Evolutionary conservation across 2,888 invertebrate genomes (phyloP), one percentile per base, ranked within the genome.

Genomic region (Teleogryllus oceanicus): DNA sequence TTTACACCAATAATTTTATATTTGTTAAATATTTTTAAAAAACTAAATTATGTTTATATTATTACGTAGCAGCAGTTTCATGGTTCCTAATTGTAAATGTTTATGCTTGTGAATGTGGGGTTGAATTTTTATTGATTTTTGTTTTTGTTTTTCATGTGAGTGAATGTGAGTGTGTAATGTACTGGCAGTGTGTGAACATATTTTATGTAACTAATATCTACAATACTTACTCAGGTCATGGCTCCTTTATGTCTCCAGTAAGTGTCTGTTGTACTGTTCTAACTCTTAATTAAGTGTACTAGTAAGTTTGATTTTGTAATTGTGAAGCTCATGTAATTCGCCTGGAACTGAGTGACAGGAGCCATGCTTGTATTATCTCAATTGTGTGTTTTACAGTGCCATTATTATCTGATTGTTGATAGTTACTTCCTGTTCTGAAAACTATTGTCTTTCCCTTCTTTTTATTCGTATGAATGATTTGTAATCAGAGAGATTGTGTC

Each of bases 211-310:
- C 84, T 85, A 86, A 86, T 86, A 84, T 84, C 87, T 85, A 87
- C 87, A 87, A 87, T 87, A 87, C 87, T 86, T 87, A 87, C 87
- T 87, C 87, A 87, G 87, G 87, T 87, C 86, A 77, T 77, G 85
- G 80, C 85, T 87, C 86, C 85, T 85, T 87, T 86, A 86, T 83
- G 83, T 83, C 83, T 82, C 79, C 62, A 62, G 62, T 62, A 62
- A 62, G 62, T 62, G 62, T 62, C 62, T 62, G 82, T 83, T 81
- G 79, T 78, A 82, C 80, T 81, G 79, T 82, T 81, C 83, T 83
- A 82, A 83, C 83, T 84, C 83, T 37, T 37, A 83, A 84, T 84
- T 83, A 84, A 85, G 84, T 85, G 84, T 85, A 85, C 85, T 76
- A 80, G 78, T 21, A 81, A 49, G 76, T 80, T 81, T 80, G 74